phyloP scores from a whole-genome alignment of 2,888 invertebrate genomes.

The Tholera decimalis region DNA sequence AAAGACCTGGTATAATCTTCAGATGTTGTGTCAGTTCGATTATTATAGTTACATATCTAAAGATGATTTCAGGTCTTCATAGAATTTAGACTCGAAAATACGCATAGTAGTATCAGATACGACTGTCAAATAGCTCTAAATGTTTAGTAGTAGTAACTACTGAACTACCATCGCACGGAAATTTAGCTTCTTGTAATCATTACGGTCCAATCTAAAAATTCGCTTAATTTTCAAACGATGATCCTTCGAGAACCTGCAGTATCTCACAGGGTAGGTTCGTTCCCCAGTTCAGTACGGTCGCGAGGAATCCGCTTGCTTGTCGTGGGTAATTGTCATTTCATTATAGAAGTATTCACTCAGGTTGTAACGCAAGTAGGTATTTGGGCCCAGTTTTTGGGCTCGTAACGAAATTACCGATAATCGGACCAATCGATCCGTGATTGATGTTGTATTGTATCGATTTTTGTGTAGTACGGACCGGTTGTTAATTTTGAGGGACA shows the following conservation, averaged over 20 bases:
- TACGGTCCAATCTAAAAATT: not conserved
- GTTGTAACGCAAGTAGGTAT: slow-evolving; percentile 73
- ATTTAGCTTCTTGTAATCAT: not conserved
- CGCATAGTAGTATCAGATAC: no score
- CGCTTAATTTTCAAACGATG: slow-evolving; percentile 5
- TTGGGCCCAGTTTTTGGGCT: slow-evolving; percentile 83
- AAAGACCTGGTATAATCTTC: no score
- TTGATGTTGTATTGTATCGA: slow-evolving; percentile 73
- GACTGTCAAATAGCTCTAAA: no score
- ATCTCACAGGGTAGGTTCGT: slow-evolving; percentile 19
- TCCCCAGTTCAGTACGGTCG: slow-evolving; percentile 64
- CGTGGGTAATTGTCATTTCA: slow-evolving; percentile 90
- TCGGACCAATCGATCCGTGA: slow-evolving; percentile 85
- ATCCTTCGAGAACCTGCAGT: slow-evolving; percentile 70
- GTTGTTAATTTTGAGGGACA: slow-evolving; percentile 54
- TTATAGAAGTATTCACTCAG: slow-evolving; percentile 87
- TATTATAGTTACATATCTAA: no score
- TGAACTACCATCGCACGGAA: no score
- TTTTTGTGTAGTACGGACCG: slow-evolving; percentile 62
- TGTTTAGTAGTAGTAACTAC: no score
- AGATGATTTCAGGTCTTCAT: no score
- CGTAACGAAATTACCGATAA: slow-evolving; percentile 86
- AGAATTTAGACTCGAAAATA: no score
- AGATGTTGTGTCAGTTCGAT: no score
- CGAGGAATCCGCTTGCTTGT: slow-evolving; percentile 77